phyloP scores from a whole-genome alignment of 2,888 invertebrate species.

The Polydrusus pterygomalis region DNA sequence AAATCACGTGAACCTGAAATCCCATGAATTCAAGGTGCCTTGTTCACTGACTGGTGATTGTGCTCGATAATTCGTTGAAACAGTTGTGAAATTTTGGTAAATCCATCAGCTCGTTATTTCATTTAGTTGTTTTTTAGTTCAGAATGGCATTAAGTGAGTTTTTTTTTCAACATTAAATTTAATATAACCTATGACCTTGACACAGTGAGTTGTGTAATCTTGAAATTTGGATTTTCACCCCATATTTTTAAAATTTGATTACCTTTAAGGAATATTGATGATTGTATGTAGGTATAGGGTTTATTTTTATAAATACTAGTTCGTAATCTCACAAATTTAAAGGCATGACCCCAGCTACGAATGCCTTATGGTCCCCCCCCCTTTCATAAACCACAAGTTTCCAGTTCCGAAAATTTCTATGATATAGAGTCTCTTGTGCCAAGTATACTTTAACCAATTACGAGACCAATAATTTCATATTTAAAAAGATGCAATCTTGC shows the following conservation, averaged over 20 bases:
- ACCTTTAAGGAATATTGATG: neutral
- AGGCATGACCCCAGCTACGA: too few species aligned
- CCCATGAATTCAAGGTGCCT: constrained; percentile 8
- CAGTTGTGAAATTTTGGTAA: constrained; percentile 19
- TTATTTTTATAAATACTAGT: too few species aligned
- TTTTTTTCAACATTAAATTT: constrained; percentile 27
- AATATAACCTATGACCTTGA: constrained; percentile 41
- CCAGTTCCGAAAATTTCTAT: too few species aligned
- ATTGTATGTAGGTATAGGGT: too few species aligned
- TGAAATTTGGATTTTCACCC: neutral
- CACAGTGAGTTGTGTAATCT: constrained; percentile 21
- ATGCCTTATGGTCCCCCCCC: too few species aligned
- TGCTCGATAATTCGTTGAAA: neutral
- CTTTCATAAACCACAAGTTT: too few species aligned
- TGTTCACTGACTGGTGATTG: neutral
- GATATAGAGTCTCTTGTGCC: too few species aligned
- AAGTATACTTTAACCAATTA: too few species aligned
- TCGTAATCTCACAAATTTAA: too few species aligned
- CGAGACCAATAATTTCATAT: too few species aligned
- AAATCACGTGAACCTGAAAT: constrained; percentile 6
- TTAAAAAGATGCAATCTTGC: too few species aligned
- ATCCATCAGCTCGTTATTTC: neutral
- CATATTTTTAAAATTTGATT: neutral
- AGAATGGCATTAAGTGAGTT: constrained; percentile 47
- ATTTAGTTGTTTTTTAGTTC: constrained; percentile 33